Evolutionary conservation across 2,888 invertebrate species (phyloP).

Genomic region (Nemoura dubitans): DNA sequence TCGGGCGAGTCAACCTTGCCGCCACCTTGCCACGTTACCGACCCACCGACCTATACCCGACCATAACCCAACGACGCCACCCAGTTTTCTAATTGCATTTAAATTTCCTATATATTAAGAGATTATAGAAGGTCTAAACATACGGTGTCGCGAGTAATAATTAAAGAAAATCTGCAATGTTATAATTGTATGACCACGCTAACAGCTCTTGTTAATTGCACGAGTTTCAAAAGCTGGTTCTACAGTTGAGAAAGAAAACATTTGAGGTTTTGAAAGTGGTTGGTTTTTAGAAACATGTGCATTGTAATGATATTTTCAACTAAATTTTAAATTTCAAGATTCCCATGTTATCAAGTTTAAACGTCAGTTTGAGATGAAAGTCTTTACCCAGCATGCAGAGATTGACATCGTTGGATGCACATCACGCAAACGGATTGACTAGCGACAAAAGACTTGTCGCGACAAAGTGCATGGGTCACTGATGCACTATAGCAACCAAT

Average conservation of each 20-base stretch:
- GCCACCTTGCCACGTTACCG: not conserved
- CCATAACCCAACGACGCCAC: not conserved
- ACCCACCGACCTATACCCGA: not conserved
- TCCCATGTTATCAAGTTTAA: no score
- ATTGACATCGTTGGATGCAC: not conserved
- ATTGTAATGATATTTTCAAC: no score
- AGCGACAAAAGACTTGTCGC: not conserved
- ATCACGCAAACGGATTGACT: not conserved
- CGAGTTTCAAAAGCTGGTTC: not conserved
- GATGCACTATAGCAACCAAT: not conserved
- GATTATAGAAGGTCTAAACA: conserved; percentile 45
- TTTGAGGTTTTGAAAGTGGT: not conserved
- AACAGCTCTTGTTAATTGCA: conserved; percentile 44
- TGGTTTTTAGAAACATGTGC: no score
- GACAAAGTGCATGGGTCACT: not conserved
- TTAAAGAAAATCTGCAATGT: conserved; percentile 43
- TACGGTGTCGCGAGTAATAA: conserved; percentile 45
- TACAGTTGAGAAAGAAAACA: not conserved
- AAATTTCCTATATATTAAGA: conserved; percentile 49
- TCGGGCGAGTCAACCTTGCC: conserved; percentile 26
- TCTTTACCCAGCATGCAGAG: no score
- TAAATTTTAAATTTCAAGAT: no score
- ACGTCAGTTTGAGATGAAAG: no score
- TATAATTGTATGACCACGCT: conserved; percentile 35
- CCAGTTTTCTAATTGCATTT: conserved; percentile 49